A percentile compares a stretch with the other conserved stretches of the same genome.
These are phyloP conservation scores for Rhipidura dahli DNA, from an alignment of 2,113 vertebrate species.

Conservation along the genomic window DNA sequence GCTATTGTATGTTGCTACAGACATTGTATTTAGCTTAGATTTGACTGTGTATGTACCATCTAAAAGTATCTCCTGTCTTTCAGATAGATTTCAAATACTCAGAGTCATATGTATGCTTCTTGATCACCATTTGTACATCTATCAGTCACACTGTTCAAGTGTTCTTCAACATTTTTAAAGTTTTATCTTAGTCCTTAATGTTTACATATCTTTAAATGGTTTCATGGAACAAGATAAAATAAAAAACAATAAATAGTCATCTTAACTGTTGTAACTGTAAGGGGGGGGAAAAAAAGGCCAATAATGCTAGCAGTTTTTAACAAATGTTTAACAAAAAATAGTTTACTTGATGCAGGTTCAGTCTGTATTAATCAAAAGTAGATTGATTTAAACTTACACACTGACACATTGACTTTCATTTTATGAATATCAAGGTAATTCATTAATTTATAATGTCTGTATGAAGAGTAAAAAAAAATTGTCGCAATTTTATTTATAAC, in stretches of 20 bases:
- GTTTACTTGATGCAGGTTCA: neutral
- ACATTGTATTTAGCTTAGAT: neutral
- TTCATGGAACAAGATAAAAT: neutral
- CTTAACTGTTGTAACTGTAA: neutral
- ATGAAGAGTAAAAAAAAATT: neutral
- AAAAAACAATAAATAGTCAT: neutral
- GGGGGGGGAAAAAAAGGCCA: rapidly evolving
- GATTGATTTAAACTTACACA: neutral
- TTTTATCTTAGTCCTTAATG: neutral
- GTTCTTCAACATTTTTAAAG: neutral
- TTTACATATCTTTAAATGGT: neutral
- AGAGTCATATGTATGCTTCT: neutral
- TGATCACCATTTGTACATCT: neutral
- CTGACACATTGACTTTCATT: neutral
- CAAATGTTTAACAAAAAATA: neutral
- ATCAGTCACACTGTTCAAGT: neutral
- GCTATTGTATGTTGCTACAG: neutral
- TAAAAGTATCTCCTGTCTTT: neutral
- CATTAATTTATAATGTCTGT: neutral
- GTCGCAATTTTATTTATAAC: neutral
- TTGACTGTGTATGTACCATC: neutral
- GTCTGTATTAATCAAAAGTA: neutral
- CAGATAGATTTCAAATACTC: neutral
- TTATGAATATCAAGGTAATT: neutral
- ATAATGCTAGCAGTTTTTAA: neutral